Evolutionary conservation across 2,888 invertebrate genomes (phyloP).

Genomic region (Agonopterix arenella): DNA sequence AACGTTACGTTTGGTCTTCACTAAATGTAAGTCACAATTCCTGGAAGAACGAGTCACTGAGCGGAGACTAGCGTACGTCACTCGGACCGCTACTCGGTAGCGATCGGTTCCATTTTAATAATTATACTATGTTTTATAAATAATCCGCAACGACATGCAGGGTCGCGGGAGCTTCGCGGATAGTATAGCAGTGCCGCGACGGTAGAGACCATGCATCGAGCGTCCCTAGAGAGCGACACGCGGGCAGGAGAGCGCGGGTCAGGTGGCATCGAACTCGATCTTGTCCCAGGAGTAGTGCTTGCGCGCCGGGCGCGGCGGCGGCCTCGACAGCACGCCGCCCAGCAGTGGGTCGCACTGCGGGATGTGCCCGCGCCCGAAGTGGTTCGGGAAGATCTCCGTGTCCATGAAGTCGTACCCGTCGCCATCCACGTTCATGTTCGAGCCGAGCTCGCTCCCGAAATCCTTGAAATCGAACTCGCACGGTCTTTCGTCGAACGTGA

Average conservation of each 20-base stretch:
- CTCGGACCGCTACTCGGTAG: constrained; percentile 36
- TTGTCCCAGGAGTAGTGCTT: constrained; percentile 86
- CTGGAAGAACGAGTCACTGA: constrained; percentile 55
- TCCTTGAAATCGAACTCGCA: constrained; percentile 78
- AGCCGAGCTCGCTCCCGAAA: constrained; percentile 78
- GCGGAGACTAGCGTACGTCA: constrained; percentile 48
- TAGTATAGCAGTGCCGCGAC: too few relatives aligned
- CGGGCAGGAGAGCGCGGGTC: constrained; percentile 35
- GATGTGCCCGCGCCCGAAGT: constrained; percentile 66
- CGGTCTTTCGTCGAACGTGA: constrained; percentile 40
- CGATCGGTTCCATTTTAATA: constrained; percentile 16
- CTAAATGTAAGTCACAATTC: constrained; percentile 42
- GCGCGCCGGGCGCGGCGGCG: constrained; percentile 79
- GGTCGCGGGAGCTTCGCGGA: neutral
- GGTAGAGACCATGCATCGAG: constrained; percentile 32
- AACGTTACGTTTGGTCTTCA: constrained; percentile 32
- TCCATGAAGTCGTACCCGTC: constrained; percentile 69
- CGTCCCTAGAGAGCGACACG: constrained; percentile 23
- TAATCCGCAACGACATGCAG: constrained; percentile 9
- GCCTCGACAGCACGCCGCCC: constrained; percentile 79
- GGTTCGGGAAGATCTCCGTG: constrained; percentile 60
- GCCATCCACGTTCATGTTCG: constrained; percentile 74
- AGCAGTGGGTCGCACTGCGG: constrained; percentile 84
- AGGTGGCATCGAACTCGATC: constrained; percentile 83
- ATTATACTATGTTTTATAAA: constrained; percentile 4